Conservation (phyloP, 2,113 vertebrate genomes). For the Garra rufa region DNA sequence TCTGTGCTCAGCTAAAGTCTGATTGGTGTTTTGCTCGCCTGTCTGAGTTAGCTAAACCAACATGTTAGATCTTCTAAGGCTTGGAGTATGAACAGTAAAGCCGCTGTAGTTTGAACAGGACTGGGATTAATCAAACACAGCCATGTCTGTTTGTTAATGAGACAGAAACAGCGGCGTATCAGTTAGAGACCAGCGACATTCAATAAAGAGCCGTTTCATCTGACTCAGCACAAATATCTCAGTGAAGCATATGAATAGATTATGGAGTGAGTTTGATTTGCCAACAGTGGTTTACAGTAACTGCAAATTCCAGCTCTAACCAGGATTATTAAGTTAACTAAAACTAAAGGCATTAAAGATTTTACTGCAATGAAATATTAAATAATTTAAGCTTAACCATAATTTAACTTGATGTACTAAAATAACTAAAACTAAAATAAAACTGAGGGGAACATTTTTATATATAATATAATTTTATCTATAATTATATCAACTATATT, state of each 20-base stretch:
- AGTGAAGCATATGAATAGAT: not conserved
- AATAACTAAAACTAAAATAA: no score
- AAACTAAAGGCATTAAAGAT: not conserved
- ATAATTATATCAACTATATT: no score
- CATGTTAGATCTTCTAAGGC: not conserved
- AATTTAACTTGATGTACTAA: not conserved
- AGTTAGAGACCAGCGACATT: slow-evolving; percentile 29
- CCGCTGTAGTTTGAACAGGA: not conserved
- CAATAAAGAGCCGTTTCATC: not conserved
- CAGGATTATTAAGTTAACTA: not conserved
- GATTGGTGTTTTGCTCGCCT: not conserved
- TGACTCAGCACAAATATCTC: slow-evolving; percentile 6
- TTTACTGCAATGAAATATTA: not conserved
- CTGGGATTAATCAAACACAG: not conserved
- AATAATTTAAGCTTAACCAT: no score
- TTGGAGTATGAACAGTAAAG: slow-evolving; percentile 19
- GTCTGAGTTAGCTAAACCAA: slow-evolving; percentile 17
- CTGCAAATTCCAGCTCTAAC: not conserved
- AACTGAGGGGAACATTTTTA: no score
- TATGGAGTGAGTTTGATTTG: not conserved
- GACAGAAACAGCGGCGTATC: slow-evolving; percentile 1
- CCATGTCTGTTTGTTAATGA: not conserved
- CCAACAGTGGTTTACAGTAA: not conserved
- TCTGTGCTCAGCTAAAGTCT: not conserved
- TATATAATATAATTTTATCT: no score